Percentiles rank a stretch among this genome's conserved stretches.
Conservation (phyloP, 2,797 vertebrate genomes). For the Brachyalestes nurse region DNA sequence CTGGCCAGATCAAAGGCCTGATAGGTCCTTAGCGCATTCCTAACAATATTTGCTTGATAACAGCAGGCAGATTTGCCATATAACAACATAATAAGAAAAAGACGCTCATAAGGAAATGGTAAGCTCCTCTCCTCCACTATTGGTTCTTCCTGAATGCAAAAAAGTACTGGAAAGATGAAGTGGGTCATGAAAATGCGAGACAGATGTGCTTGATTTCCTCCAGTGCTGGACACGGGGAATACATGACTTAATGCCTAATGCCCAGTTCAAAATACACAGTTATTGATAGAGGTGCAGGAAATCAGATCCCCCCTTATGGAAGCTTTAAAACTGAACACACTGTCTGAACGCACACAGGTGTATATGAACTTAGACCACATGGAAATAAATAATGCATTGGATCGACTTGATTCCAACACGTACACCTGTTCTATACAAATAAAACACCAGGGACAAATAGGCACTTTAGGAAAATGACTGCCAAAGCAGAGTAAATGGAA, state of each 20-base stretch:
- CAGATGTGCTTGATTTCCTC: conserved; percentile 65
- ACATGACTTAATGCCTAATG: conserved; percentile 57
- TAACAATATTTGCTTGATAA: conserved; percentile 71
- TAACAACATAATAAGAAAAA: conserved; percentile 66
- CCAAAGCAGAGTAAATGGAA: neutral
- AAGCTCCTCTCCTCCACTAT: conserved; percentile 58
- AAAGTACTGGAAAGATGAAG: conserved; percentile 62
- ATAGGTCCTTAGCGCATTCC: conserved; percentile 69
- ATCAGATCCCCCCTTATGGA: conserved; percentile 56
- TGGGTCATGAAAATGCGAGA: conserved; percentile 58
- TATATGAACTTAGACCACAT: neutral
- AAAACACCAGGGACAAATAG: too few species aligned
- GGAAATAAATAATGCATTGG: neutral
- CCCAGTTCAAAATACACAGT: conserved; percentile 56
- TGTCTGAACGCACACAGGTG: neutral
- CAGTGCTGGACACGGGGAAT: conserved; percentile 51
- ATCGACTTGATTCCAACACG: neutral
- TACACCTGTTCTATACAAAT: neutral
- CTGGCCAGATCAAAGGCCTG: conserved; percentile 70
- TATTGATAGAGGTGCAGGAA: conserved; percentile 57
- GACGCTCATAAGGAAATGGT: conserved; percentile 53
- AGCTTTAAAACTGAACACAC: conserved; percentile 30
- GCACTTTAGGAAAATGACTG: too few species aligned
- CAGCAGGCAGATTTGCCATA: conserved; percentile 64
- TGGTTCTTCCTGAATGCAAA: conserved; percentile 54